These are phyloP conservation scores for Pomacea maculata DNA, from an alignment of 1,140 invertebrate genomes.

Conservation along the genomic window DNA sequence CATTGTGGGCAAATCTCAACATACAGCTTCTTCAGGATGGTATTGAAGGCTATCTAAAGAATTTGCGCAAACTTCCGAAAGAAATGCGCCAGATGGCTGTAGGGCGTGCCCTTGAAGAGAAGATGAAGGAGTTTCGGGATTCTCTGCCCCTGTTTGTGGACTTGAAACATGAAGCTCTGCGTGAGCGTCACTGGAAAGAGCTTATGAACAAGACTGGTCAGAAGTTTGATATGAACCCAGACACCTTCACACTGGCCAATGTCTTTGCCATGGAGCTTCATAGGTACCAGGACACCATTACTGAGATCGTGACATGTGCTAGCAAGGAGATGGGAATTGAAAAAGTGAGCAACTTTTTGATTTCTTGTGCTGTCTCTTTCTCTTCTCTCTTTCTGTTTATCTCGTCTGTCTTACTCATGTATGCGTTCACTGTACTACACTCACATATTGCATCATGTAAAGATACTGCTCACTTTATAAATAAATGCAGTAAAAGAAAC, in stretches of 20 bases:
- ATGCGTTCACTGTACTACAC: too few relatives aligned
- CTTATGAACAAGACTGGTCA: slow-evolving; percentile 86
- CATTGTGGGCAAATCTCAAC: slow-evolving; percentile 86
- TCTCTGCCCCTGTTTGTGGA: slow-evolving; percentile 89
- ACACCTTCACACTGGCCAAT: slow-evolving; percentile 86
- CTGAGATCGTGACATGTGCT: slow-evolving; percentile 85
- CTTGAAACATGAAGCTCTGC: slow-evolving; percentile 87
- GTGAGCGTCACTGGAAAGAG: slow-evolving; percentile 85
- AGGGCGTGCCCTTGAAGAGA: slow-evolving; percentile 76
- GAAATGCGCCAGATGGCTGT: slow-evolving; percentile 70
- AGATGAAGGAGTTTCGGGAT: slow-evolving; percentile 88
- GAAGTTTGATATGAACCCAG: slow-evolving; percentile 85
- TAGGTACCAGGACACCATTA: slow-evolving; percentile 81
- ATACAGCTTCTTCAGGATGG: slow-evolving; percentile 84
- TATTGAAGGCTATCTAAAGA: slow-evolving; percentile 84
- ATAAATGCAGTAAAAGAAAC: too few relatives aligned
- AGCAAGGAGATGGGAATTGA: slow-evolving; percentile 90
- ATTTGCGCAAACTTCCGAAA: slow-evolving; percentile 75
- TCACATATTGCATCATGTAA: too few relatives aligned
- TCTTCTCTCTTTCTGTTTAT: too few relatives aligned
- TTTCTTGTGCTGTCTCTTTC: too few relatives aligned
- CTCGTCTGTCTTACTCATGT: too few relatives aligned
- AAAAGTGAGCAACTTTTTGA: slow-evolving; percentile 62
- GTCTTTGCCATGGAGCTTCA: slow-evolving; percentile 92
- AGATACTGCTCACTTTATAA: too few relatives aligned